Base-by-base conservation (phyloP, 2,113 vertebrate species). In the Isichthys henryi region DNA sequence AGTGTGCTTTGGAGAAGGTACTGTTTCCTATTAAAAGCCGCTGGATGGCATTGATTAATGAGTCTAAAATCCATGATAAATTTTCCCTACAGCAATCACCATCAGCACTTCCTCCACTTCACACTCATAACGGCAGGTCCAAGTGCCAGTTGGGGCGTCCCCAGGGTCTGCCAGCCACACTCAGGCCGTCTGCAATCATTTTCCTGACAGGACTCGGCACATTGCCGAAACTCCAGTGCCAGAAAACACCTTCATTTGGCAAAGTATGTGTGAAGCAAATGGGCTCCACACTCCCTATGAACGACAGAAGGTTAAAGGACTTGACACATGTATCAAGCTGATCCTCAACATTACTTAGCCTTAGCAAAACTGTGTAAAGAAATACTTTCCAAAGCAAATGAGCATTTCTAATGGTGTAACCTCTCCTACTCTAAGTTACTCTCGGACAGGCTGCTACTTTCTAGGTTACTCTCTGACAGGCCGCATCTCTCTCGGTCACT, bases 1-100 rank as follows among this genome's bases (percentile, higher is more conserved):
- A 39, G 17, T 6, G 27, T 21, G 46, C 13, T 17, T 17, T 2
- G 88, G 23, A 49, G 23, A 31, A 39, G 66, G 35, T 39, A 9
- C 48, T 87, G 85, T 90, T 90, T 88, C 85, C 21, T 49, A 82
- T 80, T 87, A 90, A 77, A 90, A 50, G 17, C 9, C 45, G 11
- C 5, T 46, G 53, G 11, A 27, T 90, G 89, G 48, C 89, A 88
- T 39, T 80, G 89, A 90, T 87, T 80, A 90, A 90, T 90, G 89
- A 56, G 85, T 21, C 45, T 46, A 62, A 45, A 43, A 13, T 43
- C 62, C 10, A 31, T 74, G 86, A 88, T 88, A 74, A 90, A 90
- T 80, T 46, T 43, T 27, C 39, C 66, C 62, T 88, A 87, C 82
- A 70, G 27, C 45, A 83, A 70, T 49, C 58, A 62, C 56, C 84